phyloP scores from a whole-genome alignment of 2,888 invertebrate genomes.

The Fissipunctia ypsillon region DNA sequence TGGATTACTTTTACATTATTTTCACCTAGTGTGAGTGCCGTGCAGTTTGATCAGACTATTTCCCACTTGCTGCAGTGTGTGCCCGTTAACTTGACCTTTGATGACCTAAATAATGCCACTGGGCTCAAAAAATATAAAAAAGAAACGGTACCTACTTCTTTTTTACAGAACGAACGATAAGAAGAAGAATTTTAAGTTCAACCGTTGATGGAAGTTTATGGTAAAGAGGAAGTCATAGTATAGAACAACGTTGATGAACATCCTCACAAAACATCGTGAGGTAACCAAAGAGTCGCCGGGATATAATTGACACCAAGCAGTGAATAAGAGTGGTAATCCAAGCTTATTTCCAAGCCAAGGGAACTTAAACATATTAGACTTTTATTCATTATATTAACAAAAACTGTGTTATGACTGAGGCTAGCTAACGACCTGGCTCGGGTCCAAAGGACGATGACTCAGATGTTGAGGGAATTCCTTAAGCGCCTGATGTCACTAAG shows the following conservation, averaged over 20 bases:
- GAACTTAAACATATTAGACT: neutral
- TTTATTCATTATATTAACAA: conserved; percentile 33
- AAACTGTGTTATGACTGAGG: conserved; percentile 43
- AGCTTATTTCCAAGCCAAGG: neutral
- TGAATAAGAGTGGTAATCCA: neutral
- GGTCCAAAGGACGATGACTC: conserved; percentile 66
- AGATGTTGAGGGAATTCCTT: conserved; percentile 61
- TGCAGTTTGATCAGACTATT: neutral
- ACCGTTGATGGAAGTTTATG: neutral
- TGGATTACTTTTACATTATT: no score
- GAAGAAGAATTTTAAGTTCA: neutral
- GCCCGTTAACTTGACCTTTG: neutral
- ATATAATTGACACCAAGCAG: neutral
- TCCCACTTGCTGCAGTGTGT: neutral
- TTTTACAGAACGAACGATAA: neutral
- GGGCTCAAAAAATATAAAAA: neutral
- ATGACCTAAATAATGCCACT: neutral
- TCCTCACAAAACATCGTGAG: neutral
- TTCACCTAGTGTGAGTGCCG: no score
- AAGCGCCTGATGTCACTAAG: conserved; percentile 54
- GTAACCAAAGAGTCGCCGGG: neutral
- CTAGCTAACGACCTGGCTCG: conserved; percentile 59
- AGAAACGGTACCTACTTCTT: no score
- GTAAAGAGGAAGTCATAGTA: neutral
- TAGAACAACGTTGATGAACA: neutral